Conservation (phyloP, 2,888 invertebrate species). For the Amiota communis region DNA sequence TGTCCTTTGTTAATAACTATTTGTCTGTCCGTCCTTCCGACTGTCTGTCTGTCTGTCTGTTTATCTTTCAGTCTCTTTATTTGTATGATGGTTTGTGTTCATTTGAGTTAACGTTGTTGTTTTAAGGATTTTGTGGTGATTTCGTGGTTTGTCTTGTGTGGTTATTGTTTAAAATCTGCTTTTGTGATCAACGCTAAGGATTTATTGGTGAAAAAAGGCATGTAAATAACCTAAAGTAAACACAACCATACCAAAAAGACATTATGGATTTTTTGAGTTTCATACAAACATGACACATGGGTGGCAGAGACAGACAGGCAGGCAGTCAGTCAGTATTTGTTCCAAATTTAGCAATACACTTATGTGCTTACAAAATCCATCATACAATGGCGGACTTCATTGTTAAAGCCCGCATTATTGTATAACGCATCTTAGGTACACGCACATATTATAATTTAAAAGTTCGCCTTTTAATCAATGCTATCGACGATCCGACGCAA, state of each 20-base stretch:
- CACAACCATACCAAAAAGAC: neutral
- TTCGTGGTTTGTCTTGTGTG: slow-evolving; percentile 49
- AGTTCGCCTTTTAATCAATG: slow-evolving; percentile 37
- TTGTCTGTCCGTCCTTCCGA: slow-evolving; percentile 46
- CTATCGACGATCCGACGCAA: slow-evolving; percentile 44
- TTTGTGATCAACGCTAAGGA: slow-evolving; percentile 41
- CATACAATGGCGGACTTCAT: neutral
- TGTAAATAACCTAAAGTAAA: slow-evolving; percentile 45
- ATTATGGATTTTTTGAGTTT: neutral
- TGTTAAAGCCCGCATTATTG: no score
- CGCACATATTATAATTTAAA: neutral
- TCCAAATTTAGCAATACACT: neutral
- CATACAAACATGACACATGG: no score
- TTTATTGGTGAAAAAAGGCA: slow-evolving; percentile 46
- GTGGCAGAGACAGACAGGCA: no score
- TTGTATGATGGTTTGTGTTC: neutral
- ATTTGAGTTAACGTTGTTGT: slow-evolving; percentile 5
- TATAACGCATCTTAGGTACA: neutral
- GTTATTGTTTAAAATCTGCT: slow-evolving; percentile 60
- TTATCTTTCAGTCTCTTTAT: slow-evolving; percentile 38
- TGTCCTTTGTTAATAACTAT: slow-evolving; percentile 35
- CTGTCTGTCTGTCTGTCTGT: slow-evolving; percentile 49
- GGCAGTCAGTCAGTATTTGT: no score
- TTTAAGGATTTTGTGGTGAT: slow-evolving; percentile 53
- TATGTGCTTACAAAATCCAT: neutral